Evolutionary conservation across 1,140 invertebrate species (phyloP), one percentile per base, ranked within the genome.

Genomic region (Drosophila parabipectinata): DNA sequence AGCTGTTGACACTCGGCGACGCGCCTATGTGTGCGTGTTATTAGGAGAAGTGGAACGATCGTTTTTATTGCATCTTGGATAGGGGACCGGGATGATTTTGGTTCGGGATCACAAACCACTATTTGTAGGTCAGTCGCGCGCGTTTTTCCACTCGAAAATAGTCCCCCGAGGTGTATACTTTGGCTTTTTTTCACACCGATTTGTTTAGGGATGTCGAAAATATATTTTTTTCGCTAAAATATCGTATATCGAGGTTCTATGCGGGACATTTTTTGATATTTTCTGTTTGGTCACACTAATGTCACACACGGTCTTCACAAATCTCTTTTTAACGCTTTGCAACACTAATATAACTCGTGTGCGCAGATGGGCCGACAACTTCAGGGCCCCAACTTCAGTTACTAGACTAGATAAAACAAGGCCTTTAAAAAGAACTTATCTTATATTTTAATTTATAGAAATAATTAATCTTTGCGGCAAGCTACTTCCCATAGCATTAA

Each of bases 1-100:
- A 83, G 79, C 79, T 83, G 79, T 83, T 83, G 79, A 84, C 79
- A 82, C 79, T 82, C 79, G 64, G 64, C 62, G 77, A 79, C 74
- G 59, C 58, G 68, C 56, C 55, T 54, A 28, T 72, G 53, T 67
- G 15, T 67, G 68, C 67, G 44, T 63, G 73, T 78, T 57, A 32
- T 69, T 69, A 41, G 32, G 69, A 28, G 64, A 69, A 69, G 18
- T 39, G 14, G 66, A 24, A 28, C 41, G 50, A 30, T 8, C 9
- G 8, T 21, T 3, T 57, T 69, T 39, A 50, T 4, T 50, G 30
- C 67, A 71, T 71, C 44, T 68, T 69, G 41, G 14, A 7, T 4
- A 24, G 8, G 7, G 9, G n/a, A 9, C 2, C 8, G 44, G 9
- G 8, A 4, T 41, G 41, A 3, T 24, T 21, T 21, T 47, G 44